A percentile compares a stretch with the other conserved stretches of the same genome.
Conservation (phyloP, 2,888 invertebrate species). For the Melanostoma mellinum region DNA sequence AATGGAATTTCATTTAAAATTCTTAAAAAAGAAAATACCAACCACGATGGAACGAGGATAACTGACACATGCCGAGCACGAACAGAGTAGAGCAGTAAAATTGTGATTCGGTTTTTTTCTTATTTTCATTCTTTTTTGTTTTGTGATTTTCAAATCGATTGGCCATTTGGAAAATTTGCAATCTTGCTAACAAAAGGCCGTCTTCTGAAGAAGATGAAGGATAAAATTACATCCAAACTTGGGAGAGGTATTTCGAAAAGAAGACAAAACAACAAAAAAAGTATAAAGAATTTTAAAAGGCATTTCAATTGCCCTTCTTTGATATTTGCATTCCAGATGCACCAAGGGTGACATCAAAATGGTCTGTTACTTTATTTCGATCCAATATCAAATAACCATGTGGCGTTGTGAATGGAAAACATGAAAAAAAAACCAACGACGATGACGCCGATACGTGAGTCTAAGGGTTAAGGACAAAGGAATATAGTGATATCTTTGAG, state of each 20-base stretch:
- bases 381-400: conserved; percentile 31
- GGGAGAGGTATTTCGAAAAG: neutral
- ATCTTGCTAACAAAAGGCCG: conserved; percentile 16
- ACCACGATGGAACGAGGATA: neutral
- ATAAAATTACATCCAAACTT: conserved; percentile 7
- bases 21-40: neutral
- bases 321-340: conserved; percentile 29
- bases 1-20: conserved; percentile 33
- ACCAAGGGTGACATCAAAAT: conserved; percentile 26
- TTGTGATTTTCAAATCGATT: conserved; percentile 12
- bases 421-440: too few relatives aligned
- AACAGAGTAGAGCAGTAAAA: neutral
- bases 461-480: neutral
- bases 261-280: too few relatives aligned
- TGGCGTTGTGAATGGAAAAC: neutral
- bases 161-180: conserved; percentile 36
- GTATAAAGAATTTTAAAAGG: neutral
- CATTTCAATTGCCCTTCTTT: conserved; percentile 15
- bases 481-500: too few relatives aligned
- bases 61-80: conserved; percentile 22
- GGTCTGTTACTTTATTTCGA: conserved; percentile 21
- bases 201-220: neutral
- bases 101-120: conserved; percentile 16
- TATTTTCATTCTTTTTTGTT: neutral
- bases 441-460: neutral